Base-by-base conservation (phyloP, 2,888 invertebrate species). In the Philonicus albiceps region DNA sequence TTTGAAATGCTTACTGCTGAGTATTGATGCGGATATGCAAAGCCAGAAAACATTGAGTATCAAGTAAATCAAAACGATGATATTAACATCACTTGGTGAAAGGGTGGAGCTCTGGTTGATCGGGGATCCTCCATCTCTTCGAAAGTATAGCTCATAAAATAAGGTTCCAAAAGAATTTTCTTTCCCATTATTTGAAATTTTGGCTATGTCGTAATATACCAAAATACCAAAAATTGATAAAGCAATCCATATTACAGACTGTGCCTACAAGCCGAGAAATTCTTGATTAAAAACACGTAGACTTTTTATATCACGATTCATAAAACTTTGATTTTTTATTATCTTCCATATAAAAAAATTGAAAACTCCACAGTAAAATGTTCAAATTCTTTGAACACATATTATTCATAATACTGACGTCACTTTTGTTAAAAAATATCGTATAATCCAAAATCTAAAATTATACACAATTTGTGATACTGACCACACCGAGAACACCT, bases 231-330 rank as follows among this genome's bases (percentile, higher is more conserved):
- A 89, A 31, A 92, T 89, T 8, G 92, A 90, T 49, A 93, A 88
- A 30, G 90, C 91, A 4, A 92, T 91, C 93, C 93, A 93, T 86
- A 90, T 89, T 64, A 91, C 76, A 7, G 92, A 90, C 89, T 93
- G 92, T 13, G 90, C 81, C 93, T 93, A 87, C 43, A 89, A 88
- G 86, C n/a, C 22, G 3, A 64, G 19, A 64, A 64, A 64, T 19
- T n/a, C 16, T n/a, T 49, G n/a, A 49, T 49, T 49, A 49, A 2
- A 49, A 49, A 43, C 2, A 43, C 40, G 40, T 43, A 13, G 16
- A 43, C 37, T 37, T 37, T 37, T 37, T 37, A n/a, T 37, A 43
- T 16, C 13, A 43, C 40, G 2, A 43, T 43, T 43, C 13, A 43
- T 43, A 43, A 43, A 13, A 43, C 40, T 43, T 40, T 13, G 16